Conservation (phyloP, 2,797 vertebrate genomes). For the Sebastes flavidus region DNA sequence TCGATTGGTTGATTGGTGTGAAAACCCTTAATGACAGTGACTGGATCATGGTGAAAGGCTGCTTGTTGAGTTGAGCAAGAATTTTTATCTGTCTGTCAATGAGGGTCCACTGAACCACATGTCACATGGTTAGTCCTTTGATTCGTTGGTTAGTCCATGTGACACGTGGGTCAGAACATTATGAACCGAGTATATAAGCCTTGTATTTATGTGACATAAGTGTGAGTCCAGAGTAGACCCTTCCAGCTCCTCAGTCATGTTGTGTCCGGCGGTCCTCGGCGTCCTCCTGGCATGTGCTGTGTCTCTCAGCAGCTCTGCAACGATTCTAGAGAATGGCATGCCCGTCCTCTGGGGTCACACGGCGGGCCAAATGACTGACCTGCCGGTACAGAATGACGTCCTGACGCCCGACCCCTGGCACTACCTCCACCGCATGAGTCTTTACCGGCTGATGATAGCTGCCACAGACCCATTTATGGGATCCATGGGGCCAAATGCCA, state of each 20-base stretch:
- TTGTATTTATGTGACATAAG: no score
- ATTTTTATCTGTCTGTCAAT: constrained; percentile 34
- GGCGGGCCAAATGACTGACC: constrained; percentile 63
- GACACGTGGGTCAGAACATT: background rate
- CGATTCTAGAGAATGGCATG: constrained; percentile 58
- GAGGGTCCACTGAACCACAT: constrained; percentile 13
- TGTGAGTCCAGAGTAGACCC: background rate
- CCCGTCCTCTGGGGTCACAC: constrained; percentile 83
- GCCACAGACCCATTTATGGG: constrained; percentile 81
- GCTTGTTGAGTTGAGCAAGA: background rate
- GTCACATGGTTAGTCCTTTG: background rate
- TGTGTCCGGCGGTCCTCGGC: background rate
- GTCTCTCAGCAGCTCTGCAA: constrained; percentile 40
- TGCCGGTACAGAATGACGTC: constrained; percentile 57
- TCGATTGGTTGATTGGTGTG: background rate
- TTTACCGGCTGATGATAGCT: constrained; percentile 83
- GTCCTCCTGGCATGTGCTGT: constrained; percentile 50
- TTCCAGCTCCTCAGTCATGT: constrained; percentile 36
- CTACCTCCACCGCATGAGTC: constrained; percentile 81
- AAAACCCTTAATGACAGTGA: background rate
- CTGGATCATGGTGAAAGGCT: background rate
- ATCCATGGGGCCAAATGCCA: constrained; percentile 73
- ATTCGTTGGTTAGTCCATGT: background rate
- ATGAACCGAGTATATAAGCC: constrained; percentile 26
- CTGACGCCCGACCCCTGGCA: constrained; percentile 82